Evolutionary conservation across 64 coral and sea anemone species (phyloP), one percentile per base, ranked within the genome.

Genomic region (Stichodactyla helianthus): DNA sequence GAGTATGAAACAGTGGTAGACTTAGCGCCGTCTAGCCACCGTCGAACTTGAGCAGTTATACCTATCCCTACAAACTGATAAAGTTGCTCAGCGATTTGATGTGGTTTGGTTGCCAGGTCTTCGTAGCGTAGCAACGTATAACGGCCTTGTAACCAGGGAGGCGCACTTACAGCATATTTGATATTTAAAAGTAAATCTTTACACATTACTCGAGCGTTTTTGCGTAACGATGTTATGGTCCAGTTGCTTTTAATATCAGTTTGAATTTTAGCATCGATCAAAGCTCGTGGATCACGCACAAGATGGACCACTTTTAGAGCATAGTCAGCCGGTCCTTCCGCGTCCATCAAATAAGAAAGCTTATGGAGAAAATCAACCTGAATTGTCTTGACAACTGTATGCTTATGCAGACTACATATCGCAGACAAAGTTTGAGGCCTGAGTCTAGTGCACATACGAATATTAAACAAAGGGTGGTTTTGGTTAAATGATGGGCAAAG

Each of bases 71-170:
- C 67, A 87, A 93, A 93, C 50, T 83, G 85, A 52, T 96, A 93
- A 2, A 96, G 54, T 23, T 96, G 94, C 26, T 96, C 94, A 2
- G 94, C 84, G 27, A 96, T 96, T 79, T 89, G 91, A 64, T 96
- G 94, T 53, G 93, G 93, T 28, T 86, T 95, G 28, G 82, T 89
- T 19, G 92, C 91, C 11, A 99, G 53, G 52, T 99, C 97, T 44
- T 99, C 97, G 76, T 95, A 99, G 62, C 93, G 92, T 64, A 99
- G 85, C 90, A 92, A 82, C 54, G 93, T 95, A 63, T 95, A 99
- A 20, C 86, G 93, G 4, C 93, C 93, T 12, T 89, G 84, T 77
- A 92, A 55, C 93, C 89, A 91, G 28, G 93, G 70, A 9, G 89
- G 93, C 9, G 90, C 88, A 35, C 88, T 95, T 12, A 95, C 88